Evolutionary conservation across 2,797 vertebrate genomes (phyloP), one percentile per base, ranked within the genome.

Genomic region (Cephalopachus bancanus): DNA sequence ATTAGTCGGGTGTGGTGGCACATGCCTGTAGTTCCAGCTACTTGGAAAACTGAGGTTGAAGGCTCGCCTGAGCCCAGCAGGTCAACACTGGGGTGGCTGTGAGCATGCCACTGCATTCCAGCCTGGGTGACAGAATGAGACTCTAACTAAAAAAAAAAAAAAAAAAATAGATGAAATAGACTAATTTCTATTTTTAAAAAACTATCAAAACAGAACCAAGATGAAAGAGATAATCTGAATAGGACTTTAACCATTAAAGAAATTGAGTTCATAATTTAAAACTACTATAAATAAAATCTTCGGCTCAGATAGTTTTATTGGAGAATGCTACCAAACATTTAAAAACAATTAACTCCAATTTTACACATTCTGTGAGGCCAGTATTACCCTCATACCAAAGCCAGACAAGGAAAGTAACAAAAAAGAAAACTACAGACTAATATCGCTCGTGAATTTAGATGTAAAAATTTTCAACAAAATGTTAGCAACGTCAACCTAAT

Each of bases 151-250:
- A 44, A 44, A 44, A 44, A 44, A 44, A 44, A 44, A 44, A 44
- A 44, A 44, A n/a, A n/a, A n/a, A n/a, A n/a, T 59, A 87, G 22
- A 81, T 65, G 17, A 64, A 59, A 88, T 60, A 53, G 37, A 26
- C 14, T 19, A 9, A 44, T 92, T 88, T 92, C 78, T 62, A 44
- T 92, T 88, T 92, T 62, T 62, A 76, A 49, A 89, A 83, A 69
- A 30, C 19, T 19, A 51, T 17, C 49, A 75, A 65, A 89, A 75
- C 28, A n/a, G 53, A 74, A 74, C 22, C 12, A 74, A 74, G 71
- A 49, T 74, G 44, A 74, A 74, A 74, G 14, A 16, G 11, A 9
- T 26, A 49, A 74, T 74, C 71, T 74, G 7, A 74, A 74, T 49
- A 74, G 15, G 7, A 15, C 72, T 51, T 16, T 28, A 75, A 28